Evolutionary conservation across 2,888 invertebrate species (phyloP), one percentile per base, ranked within the genome.

Genomic region (Agriopis aurantiaria): DNA sequence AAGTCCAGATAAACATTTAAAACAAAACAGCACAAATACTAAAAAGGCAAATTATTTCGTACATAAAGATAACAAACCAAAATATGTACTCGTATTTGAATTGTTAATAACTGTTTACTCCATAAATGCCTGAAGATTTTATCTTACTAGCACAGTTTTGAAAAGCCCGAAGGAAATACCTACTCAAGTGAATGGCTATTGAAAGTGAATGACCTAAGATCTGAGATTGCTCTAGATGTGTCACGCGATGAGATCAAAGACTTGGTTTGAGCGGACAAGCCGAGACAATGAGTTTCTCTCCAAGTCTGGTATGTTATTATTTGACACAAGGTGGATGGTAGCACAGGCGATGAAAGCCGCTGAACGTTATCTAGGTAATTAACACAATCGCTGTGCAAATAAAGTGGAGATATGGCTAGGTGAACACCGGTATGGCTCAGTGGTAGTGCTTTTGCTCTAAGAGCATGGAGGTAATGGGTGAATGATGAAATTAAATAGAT

Each of bases 121-220:
- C 49, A 11, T 43, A 5, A 55, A 58, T 5, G 11, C 9, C 51
- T 17, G 40, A 51, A 41, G 40, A 62, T 62, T 9, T 64, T 64
- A 64, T 68, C 63, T 43, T 55, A 52, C 41, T 65, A 65, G 45
- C 60, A 69, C 46, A 65, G 65, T 65, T 65, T 65, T 51, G 33
- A 51, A 59, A 67, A 67, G 48, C 12, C 17, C 46, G 45, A 43
- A 65, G 23, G 1, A 51, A 57, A 14, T 14, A 23, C 9, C 41
- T n/a, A n/a, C 33, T n/a, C 10, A 62, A 66, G 69, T 70, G 69
- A 70, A 70, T 57, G 69, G 66, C 65, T 70, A 57, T 33, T 5
- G 58, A 66, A 66, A 66, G 69, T 70, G 69, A 70, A 70, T 57
- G 69, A 66, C 69, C 69, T 65, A 52, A 69, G 69, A 69, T 65